Percentiles rank a stretch among this genome's conserved stretches.
Evolutionary conservation across 2,888 invertebrate genomes (phyloP).

Genomic region (Stenotaenia linearis): DNA sequence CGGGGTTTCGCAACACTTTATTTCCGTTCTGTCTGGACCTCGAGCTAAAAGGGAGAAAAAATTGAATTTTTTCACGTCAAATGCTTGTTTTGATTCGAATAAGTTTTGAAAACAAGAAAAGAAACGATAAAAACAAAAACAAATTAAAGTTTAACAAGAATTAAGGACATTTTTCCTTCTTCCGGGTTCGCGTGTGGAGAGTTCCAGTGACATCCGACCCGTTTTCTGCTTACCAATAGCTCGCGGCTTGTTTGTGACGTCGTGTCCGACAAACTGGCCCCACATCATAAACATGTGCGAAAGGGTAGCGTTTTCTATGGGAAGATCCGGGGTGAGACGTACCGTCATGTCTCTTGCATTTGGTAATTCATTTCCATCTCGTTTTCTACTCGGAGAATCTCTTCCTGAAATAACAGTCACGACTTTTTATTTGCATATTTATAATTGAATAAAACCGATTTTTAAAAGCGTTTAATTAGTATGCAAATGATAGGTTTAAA

Average conservation of each 20-base stretch:
- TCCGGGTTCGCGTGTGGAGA: slow-evolving; percentile 18
- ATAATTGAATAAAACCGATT: neutral
- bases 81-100: neutral
- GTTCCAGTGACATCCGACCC: slow-evolving; percentile 26
- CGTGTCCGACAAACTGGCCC: slow-evolving; percentile 37
- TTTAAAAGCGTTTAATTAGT: neutral
- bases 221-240: slow-evolving; percentile 34
- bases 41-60: slow-evolving; percentile 24
- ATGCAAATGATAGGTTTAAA: neutral
- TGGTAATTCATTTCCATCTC: slow-evolving; percentile 35
- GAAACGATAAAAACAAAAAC: neutral
- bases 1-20: slow-evolving; percentile 30
- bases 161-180: slow-evolving; percentile 4
- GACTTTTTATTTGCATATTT: no score
- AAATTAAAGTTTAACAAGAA: neutral
- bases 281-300: slow-evolving; percentile 37
- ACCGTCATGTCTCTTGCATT: slow-evolving; percentile 36
- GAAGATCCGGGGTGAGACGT: slow-evolving; percentile 32
- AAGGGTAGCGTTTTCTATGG: slow-evolving; percentile 34
- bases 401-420: slow-evolving; percentile 34
- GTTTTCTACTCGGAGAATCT: slow-evolving; percentile 28
- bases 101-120: neutral
- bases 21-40: slow-evolving; percentile 21
- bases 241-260: slow-evolving; percentile 37
- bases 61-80: neutral